Evolutionary conservation across 2,888 invertebrate species (phyloP).

Genomic region (Drymonia ruficornis): DNA sequence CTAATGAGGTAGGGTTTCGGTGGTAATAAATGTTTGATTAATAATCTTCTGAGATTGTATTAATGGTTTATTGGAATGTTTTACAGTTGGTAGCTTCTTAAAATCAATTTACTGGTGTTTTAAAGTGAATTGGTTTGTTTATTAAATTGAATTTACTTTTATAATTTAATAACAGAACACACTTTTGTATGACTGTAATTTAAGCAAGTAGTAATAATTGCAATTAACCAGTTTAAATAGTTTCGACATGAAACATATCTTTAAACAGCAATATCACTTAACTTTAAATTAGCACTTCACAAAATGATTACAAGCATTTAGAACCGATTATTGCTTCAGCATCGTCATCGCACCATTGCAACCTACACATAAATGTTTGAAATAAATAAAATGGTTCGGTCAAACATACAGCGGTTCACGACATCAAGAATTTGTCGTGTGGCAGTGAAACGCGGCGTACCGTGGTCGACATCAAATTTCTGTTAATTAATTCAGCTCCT

Average conservation of each 20-base stretch:
- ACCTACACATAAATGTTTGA: slow-evolving; percentile 1
- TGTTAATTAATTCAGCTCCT: slow-evolving; percentile 81
- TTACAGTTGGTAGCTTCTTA: neutral
- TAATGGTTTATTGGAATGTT: neutral
- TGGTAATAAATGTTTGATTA: slow-evolving; percentile 4
- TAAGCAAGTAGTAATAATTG: too few species aligned
- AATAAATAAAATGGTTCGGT: slow-evolving; percentile 32
- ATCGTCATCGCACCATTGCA: neutral
- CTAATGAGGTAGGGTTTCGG: neutral
- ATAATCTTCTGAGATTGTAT: neutral
- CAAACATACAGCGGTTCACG: slow-evolving; percentile 36
- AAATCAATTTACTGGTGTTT: neutral
- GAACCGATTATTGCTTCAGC: neutral
- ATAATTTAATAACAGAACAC: too few species aligned
- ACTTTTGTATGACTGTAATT: too few species aligned
- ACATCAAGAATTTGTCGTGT: slow-evolving; percentile 70
- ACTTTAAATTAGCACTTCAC: neutral
- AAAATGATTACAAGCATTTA: neutral
- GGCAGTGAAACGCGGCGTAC: slow-evolving; percentile 64
- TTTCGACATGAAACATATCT: neutral
- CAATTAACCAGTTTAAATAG: too few species aligned
- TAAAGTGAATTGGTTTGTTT: too few species aligned
- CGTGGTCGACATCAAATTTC: slow-evolving; percentile 63
- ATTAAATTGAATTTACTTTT: too few species aligned
- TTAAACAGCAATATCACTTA: neutral